Evolutionary conservation across 2,888 invertebrate genomes (phyloP).

Genomic region (Sinodicranocentrus sp.): DNA sequence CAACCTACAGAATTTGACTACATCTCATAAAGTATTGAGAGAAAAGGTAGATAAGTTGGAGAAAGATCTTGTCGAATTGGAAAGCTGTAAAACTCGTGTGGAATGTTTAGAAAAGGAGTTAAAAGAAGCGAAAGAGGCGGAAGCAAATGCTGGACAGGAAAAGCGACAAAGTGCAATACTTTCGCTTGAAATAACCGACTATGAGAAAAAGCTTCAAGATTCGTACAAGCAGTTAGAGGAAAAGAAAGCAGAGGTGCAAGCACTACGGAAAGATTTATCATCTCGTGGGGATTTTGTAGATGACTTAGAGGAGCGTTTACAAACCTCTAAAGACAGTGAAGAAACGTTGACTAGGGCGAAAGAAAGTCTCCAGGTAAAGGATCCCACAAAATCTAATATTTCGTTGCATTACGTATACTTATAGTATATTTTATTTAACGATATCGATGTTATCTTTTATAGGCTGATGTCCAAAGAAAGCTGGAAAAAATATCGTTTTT

Average conservation of each 20-base stretch:
- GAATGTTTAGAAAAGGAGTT: constrained; percentile 72
- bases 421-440: neutral
- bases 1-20: constrained; percentile 71
- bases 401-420: neutral
- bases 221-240: constrained; percentile 71
- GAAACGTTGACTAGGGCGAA: constrained; percentile 67
- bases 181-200: constrained; percentile 75
- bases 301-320: constrained; percentile 64
- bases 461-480: constrained; percentile 73
- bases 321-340: constrained; percentile 42
- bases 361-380: constrained; percentile 71
- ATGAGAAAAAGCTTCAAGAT: constrained; percentile 75
- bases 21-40: constrained; percentile 69
- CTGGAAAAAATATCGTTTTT: constrained; percentile 74
- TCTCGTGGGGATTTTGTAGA: constrained; percentile 58
- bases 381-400: neutral
- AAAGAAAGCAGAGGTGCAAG: constrained; percentile 68
- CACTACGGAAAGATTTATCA: constrained; percentile 49
- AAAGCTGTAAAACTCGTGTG: constrained; percentile 62
- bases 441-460: constrained; percentile 17
- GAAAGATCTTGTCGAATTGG: constrained; percentile 57
- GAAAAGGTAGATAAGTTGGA: constrained; percentile 74
- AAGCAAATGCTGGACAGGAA: constrained; percentile 71
- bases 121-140: constrained; percentile 71
- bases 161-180: constrained; percentile 74